phyloP scores from a whole-genome alignment of 2,888 invertebrate species.

The Zaprionus lineosus region DNA sequence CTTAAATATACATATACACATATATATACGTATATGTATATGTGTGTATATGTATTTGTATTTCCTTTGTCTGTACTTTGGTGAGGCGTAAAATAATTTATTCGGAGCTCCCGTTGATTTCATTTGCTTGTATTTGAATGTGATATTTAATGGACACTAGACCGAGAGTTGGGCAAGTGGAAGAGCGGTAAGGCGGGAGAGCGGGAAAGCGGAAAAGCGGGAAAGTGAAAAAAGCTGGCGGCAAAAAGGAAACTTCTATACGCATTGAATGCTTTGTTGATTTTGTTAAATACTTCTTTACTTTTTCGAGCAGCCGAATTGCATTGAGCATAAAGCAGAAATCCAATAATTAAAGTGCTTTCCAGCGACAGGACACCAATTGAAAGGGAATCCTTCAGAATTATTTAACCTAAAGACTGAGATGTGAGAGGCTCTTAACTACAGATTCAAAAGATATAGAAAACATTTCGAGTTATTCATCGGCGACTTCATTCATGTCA shows the following conservation, averaged over 20 bases:
- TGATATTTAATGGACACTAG: slow-evolving; percentile 44
- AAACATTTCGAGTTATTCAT: no score
- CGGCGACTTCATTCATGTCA: no score
- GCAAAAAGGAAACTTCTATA: slow-evolving; percentile 9
- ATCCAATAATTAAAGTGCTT: slow-evolving; percentile 8
- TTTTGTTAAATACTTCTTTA: slow-evolving; percentile 68
- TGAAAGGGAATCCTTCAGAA: no score
- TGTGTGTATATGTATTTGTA: slow-evolving; percentile 12
- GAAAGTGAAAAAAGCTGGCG: no score
- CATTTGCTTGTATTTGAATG: slow-evolving; percentile 63
- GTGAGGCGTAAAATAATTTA: slow-evolving; percentile 70
- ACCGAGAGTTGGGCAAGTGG: no score
- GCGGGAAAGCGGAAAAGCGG: background rate
- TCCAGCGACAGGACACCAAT: no score
- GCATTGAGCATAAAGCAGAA: slow-evolving; percentile 15
- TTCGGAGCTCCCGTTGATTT: slow-evolving; percentile 66
- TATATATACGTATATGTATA: no score
- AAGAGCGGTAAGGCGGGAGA: no score
- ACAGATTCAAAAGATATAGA: no score
- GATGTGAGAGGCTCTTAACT: no score
- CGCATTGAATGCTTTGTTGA: slow-evolving; percentile 48
- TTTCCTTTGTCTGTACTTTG: slow-evolving; percentile 36
- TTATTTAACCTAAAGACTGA: no score
- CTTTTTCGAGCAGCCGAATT: slow-evolving; percentile 19
- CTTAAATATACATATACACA: no score